Evolutionary conservation across 2,797 vertebrate genomes (phyloP).

Genomic region (Rhincodon typus): DNA sequence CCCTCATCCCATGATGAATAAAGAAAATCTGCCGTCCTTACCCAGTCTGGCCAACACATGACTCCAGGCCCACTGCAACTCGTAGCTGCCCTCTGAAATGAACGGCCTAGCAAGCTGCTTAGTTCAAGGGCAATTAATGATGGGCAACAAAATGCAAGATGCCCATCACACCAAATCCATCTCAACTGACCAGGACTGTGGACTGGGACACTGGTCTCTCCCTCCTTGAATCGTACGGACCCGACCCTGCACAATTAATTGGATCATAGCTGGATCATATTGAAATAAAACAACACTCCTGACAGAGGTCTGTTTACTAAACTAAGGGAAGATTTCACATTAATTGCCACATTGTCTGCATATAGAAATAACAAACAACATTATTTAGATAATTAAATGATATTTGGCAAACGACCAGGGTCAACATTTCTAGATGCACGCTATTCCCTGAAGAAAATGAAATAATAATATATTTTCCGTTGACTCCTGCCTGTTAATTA

Average conservation of each 20-base stretch:
- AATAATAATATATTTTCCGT: conserved; percentile 1
- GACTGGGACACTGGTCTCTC: background rate
- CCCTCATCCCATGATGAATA: too few species aligned
- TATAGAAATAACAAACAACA: background rate
- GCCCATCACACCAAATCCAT: background rate
- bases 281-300: background rate
- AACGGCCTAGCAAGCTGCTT: too few species aligned
- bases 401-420: conserved; percentile 22
- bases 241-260: background rate
- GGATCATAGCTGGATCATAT: background rate
- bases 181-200: background rate
- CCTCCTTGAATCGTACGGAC: too few species aligned
- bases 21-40: too few species aligned
- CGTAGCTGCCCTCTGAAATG: too few species aligned
- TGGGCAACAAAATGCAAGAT: too few species aligned
- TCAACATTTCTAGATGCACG: background rate
- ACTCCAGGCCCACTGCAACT: too few species aligned
- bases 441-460: background rate
- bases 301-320: background rate
- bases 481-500: conserved; percentile 29
- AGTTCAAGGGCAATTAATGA: background rate
- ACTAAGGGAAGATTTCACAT: background rate
- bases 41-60: too few species aligned
- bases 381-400: conserved; percentile 25
- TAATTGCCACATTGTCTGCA: background rate